Evolutionary conservation across 2,797 vertebrate genomes (phyloP).

Genomic region (Melopsittacus undulatus): DNA sequence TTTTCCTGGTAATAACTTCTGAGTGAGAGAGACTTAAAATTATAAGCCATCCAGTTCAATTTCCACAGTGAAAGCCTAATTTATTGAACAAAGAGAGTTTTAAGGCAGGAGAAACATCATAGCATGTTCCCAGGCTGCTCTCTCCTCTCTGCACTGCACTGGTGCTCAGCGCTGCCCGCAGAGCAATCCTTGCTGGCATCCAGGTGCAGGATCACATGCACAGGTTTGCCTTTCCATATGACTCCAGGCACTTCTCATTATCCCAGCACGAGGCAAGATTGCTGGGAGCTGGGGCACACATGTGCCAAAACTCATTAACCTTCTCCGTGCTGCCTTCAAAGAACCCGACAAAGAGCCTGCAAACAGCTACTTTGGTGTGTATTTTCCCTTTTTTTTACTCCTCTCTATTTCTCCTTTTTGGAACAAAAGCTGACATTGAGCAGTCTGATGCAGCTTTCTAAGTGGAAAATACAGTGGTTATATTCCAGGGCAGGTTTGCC

Average conservation of each 20-base stretch:
- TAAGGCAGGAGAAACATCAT: background rate
- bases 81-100: background rate
- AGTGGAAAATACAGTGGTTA: background rate
- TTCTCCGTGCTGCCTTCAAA: background rate
- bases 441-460: background rate
- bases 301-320: conserved; percentile 8
- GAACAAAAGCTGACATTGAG: accelerated
- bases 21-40: background rate
- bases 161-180: background rate
- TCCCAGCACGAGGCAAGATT: background rate
- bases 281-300: accelerated
- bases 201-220: background rate
- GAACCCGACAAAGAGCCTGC: background rate
- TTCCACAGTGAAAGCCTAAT: background rate
- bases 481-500: background rate
- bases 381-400: background rate
- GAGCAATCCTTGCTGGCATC: background rate
- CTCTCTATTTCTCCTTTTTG: background rate
- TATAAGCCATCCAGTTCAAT: background rate
- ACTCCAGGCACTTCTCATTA: background rate
- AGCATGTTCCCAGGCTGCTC: background rate
- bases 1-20: background rate
- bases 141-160: background rate
- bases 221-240: background rate
- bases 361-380: background rate